Base-by-base conservation (phyloP, 2,113 vertebrate species). In the Sapayoa aenigma region DNA sequence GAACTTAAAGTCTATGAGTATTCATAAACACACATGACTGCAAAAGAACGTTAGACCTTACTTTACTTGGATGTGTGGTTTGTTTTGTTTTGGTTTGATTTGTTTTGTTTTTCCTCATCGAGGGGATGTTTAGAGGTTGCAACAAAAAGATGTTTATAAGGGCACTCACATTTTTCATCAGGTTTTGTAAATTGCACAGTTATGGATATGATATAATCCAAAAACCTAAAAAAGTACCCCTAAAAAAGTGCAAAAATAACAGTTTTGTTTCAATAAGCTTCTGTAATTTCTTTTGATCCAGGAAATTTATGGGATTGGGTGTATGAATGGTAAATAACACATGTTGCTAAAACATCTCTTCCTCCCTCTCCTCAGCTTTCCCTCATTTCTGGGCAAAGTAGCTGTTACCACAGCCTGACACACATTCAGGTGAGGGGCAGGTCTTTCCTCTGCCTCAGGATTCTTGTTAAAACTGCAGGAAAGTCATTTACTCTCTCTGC, bases 331-430 rank as follows among this genome's bases (percentile, higher is more conserved):
- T 31, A 77, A 91, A 67, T 30, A 62, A 72, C 17, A n/a, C 0
- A 4, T 67, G 78, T 63, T 77, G 31, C 42, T 39, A 15, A 31
- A 71, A 22, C 5, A 25, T 41, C 8, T 56, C 82, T 73, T 56
- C 9, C 22, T 55, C 11, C 21, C 19, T 41, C 11, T 76, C 28
- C 15, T 6, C 0, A 0, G 2, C 14, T 31, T 13, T 20, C 25
- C 5, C 14, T 62, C 0, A 0, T 84, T 53, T 24, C 19, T 17
- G 20, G 30, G 31, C 14, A 33, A 50, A 12, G 56, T 1, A 2
- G 5, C 1, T 27, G 23, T 31, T 77, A 55, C 27, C 2, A 4
- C 31, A 84, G 75, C 23, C 66, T 67, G 66, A 14, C 44, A 28
- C 35, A 5, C 4, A 49, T 39, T 46, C 47, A 50, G 1, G 1